phyloP scores from a whole-genome alignment of 2,797 vertebrate species.

The Falco peregrinus region DNA sequence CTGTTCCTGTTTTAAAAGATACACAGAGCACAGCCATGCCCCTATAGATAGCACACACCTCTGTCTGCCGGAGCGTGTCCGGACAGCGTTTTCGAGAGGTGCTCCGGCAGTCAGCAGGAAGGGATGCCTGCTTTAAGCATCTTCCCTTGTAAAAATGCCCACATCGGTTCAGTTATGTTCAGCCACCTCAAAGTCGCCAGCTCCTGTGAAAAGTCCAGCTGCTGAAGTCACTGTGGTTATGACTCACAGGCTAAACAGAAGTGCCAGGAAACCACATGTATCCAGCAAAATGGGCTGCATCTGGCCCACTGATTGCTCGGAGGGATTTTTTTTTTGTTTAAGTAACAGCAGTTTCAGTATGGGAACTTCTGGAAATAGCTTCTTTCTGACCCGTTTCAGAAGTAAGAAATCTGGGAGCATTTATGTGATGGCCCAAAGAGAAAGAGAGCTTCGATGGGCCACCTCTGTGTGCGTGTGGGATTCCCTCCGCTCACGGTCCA shows the following conservation, averaged over 20 bases:
- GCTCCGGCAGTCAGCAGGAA: not conserved
- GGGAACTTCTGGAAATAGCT: not conserved
- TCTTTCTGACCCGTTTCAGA: not conserved
- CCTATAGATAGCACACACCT: not conserved
- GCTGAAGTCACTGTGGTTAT: slow-evolving; percentile 53
- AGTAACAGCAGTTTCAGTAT: slow-evolving; percentile 3
- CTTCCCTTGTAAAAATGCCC: not conserved
- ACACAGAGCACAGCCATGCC: not conserved
- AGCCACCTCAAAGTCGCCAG: not conserved
- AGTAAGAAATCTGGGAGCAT: not conserved
- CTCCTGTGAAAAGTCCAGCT: not conserved
- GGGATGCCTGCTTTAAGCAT: not conserved
- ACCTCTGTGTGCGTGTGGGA: accelerated
- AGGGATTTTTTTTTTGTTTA: not conserved
- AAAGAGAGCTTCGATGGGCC: not conserved
- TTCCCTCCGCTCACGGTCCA: not conserved
- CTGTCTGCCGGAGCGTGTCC: not conserved
- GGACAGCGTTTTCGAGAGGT: not conserved
- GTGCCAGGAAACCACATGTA: slow-evolving; percentile 11
- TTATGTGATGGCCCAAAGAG: not conserved
- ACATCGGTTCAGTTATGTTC: not conserved
- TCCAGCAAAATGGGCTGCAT: slow-evolving; percentile 23
- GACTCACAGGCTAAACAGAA: slow-evolving; percentile 45
- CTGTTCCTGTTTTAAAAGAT: not conserved
- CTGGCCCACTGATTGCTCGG: not conserved